Evolutionary conservation across 2,888 invertebrate genomes (phyloP).

Genomic region (Melanophora roralis): DNA sequence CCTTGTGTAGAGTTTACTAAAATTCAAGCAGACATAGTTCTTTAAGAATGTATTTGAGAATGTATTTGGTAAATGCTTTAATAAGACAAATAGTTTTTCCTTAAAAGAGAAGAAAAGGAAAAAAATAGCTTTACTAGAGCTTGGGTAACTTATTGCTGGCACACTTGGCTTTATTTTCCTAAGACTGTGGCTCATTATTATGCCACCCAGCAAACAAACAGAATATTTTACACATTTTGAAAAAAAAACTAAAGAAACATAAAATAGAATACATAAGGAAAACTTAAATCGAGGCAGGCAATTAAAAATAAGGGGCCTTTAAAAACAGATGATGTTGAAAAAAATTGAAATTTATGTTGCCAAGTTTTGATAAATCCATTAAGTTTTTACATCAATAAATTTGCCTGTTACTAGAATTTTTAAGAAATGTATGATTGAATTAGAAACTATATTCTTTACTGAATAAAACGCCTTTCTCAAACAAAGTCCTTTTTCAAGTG

Average conservation of each 20-base stretch:
- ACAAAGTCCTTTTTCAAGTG: too few relatives aligned
- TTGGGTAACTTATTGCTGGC: conserved; percentile 22
- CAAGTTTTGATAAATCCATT: too few relatives aligned
- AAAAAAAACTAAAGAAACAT: neutral
- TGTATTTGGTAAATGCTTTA: conserved; percentile 4
- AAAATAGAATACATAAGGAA: neutral
- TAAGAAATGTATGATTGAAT: too few relatives aligned
- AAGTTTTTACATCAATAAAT: too few relatives aligned
- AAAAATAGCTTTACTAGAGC: neutral
- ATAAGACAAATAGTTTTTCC: neutral
- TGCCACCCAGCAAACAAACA: conserved; percentile 38
- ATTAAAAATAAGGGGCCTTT: neutral
- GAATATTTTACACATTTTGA: conserved; percentile 15
- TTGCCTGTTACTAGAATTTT: too few relatives aligned
- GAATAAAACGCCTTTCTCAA: too few relatives aligned
- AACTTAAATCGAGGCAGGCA: neutral
- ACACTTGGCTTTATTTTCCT: neutral
- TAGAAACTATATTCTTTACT: too few relatives aligned
- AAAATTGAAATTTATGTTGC: neutral
- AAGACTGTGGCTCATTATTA: conserved; percentile 47
- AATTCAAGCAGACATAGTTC: conserved; percentile 16
- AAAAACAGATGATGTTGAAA: neutral
- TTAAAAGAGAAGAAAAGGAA: neutral
- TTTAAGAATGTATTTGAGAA: conserved; percentile 19
- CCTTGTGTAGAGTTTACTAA: conserved; percentile 62